Evolutionary conservation across 2,888 invertebrate genomes (phyloP).

Genomic region (Atethmia centrago): DNA sequence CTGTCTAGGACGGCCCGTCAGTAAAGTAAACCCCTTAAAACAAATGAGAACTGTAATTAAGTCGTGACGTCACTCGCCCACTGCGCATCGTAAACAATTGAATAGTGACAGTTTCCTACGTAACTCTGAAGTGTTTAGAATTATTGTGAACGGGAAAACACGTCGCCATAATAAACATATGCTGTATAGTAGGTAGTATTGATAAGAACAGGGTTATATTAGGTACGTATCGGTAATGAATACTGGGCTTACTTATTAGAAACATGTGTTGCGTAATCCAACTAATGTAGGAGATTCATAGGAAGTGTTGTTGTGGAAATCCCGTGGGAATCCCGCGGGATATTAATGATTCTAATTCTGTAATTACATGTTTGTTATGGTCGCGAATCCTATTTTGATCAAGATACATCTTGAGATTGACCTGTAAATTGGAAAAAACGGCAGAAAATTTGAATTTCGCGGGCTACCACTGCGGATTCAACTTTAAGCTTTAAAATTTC

Average conservation of each 20-base stretch:
- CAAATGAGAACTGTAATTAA: conserved; percentile 45
- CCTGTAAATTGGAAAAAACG: no score
- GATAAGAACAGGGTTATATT: conserved; percentile 1
- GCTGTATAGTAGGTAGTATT: neutral
- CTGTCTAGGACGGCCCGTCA: conserved; percentile 1
- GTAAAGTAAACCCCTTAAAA: conserved; percentile 7
- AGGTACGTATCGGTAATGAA: conserved; percentile 21
- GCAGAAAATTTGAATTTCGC: no score
- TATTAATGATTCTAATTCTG: no score
- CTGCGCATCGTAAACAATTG: conserved; percentile 38
- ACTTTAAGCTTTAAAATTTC: no score
- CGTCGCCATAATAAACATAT: neutral
- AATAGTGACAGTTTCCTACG: conserved; percentile 43
- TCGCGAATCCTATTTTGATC: no score
- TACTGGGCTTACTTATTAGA: conserved; percentile 12
- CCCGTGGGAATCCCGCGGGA: no score
- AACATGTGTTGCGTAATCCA: neutral
- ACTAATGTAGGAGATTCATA: neutral
- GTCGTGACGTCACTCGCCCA: conserved; percentile 49
- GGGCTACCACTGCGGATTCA: no score
- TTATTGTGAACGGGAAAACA: conserved; percentile 24
- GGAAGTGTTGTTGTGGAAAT: conserved; percentile 1
- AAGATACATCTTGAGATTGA: no score
- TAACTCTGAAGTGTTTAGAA: conserved; percentile 4
- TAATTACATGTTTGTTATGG: no score